Conservation (phyloP, 2,113 vertebrate species). For the Vidua chalybeata region DNA sequence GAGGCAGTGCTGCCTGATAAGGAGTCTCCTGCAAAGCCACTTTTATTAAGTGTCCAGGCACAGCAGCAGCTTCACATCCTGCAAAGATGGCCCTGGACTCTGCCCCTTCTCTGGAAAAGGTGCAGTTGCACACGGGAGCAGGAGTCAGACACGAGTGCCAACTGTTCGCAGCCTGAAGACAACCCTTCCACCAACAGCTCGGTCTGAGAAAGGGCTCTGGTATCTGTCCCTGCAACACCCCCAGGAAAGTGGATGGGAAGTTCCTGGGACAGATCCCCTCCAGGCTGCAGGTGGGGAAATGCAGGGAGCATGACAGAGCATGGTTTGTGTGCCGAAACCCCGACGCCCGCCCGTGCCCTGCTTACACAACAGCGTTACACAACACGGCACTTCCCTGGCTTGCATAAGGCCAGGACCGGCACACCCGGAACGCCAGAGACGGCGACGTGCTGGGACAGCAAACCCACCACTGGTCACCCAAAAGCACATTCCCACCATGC, state of each 20-base stretch:
- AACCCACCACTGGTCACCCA: not conserved
- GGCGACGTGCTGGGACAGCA: not conserved
- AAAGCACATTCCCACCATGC: rapidly evolving
- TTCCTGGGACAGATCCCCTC: not conserved
- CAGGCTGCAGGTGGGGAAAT: not conserved
- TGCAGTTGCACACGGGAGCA: not conserved
- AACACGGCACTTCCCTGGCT: not conserved
- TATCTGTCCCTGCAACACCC: rapidly evolving
- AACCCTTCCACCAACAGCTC: not conserved
- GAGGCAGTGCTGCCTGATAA: not conserved
- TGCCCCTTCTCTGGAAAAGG: not conserved
- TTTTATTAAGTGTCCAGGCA: not conserved
- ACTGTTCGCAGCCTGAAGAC: not conserved
- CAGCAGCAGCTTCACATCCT: rapidly evolving
- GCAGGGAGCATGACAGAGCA: not conserved
- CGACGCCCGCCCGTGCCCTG: not conserved
- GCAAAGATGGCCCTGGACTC: not conserved
- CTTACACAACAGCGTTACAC: slow-evolving; percentile 44
- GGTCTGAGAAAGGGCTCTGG: rapidly evolving
- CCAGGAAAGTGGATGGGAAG: not conserved
- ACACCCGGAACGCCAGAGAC: not conserved
- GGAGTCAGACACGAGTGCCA: not conserved
- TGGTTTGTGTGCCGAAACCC: not conserved
- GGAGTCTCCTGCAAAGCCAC: not conserved
- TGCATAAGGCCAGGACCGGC: not conserved